Percentiles rank a stretch among this genome's conserved stretches.
phyloP scores from a whole-genome alignment of 2,797 vertebrate genomes.

The Corythornis leucogaster region DNA sequence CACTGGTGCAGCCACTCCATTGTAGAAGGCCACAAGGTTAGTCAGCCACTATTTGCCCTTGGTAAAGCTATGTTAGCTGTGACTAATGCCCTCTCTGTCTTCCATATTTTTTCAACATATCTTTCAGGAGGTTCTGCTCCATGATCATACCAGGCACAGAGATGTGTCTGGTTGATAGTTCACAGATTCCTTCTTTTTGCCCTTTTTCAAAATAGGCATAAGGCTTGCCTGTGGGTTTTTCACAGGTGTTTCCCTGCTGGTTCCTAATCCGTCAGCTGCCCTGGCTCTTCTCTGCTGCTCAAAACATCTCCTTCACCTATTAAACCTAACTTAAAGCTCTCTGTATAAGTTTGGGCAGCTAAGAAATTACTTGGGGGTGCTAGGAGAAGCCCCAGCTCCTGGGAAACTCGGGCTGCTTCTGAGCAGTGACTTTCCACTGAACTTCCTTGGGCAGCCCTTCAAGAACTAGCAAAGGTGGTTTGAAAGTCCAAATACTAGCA shows the following conservation, averaged over 20 bases:
- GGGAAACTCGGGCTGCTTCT: background rate
- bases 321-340: background rate
- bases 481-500: background rate
- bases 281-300: background rate
- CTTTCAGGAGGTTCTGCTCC: background rate
- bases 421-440: background rate
- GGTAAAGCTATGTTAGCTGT: background rate
- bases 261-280: background rate
- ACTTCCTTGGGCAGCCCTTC: background rate
- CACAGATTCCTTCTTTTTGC: background rate
- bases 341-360: background rate
- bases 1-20: too few relatives aligned
- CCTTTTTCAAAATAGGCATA: background rate
- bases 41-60: background rate
- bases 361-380: background rate
- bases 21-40: too few relatives aligned
- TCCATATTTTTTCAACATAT: background rate
- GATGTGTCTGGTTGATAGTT: background rate
- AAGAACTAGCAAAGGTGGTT: rapidly evolving
- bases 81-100: background rate
- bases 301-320: background rate
- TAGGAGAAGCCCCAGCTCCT: background rate
- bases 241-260: background rate
- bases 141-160: background rate
- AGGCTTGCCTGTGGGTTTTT: background rate